Base-by-base conservation (phyloP, 2,888 invertebrate species). In the Cephonodes hylas region DNA sequence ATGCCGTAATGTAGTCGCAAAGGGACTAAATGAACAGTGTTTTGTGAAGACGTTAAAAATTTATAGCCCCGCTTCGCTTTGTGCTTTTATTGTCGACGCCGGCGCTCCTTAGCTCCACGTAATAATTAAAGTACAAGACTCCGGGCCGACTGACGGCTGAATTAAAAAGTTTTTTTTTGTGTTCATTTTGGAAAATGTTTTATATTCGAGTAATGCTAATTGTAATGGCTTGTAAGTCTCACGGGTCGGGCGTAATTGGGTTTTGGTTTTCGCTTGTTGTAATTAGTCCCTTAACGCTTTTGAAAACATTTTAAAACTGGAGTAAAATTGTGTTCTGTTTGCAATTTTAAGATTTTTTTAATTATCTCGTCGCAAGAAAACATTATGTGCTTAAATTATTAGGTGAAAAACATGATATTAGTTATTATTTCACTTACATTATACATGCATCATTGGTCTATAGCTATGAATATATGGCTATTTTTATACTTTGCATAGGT, bases 11-110 rank as follows among this genome's bases (percentile, higher is more conserved):
- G 46, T 22, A 60, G 53, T 73, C 72, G 72, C 81, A 83, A 81
- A 83, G 82, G 77, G 79, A 79, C 79, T 79, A 81, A 85, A 81
- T 79, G 82, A 81, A 80, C 78, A 74, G 68, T 77, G 83, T 84
- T 87, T 86, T 77, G 81, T 80, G 80, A 87, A 83, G 84, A 84
- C 84, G 80, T 89, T 88, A 89, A 90, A 88, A 86, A 88, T 89
- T 85, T 88, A 90, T 82, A 76, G 76, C 66, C 69, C 66, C 75
- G 72, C 75, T 72, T 76, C 76, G 79, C 85, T 84, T 85, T 82
- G 78, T 82, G 82, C 83, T 86, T 85, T 89, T 88, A 88, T 80
- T 83, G 58, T 58, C 57, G 57, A 58, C 57, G 57, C 57, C 57
- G 57, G 57, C 57, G 57, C 57, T 58, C 57, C 64, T 64, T 65